A percentile compares a stretch with the other conserved stretches of the same genome.
phyloP scores from a whole-genome alignment of 2,888 invertebrate genomes.

The Volucella inanis region DNA sequence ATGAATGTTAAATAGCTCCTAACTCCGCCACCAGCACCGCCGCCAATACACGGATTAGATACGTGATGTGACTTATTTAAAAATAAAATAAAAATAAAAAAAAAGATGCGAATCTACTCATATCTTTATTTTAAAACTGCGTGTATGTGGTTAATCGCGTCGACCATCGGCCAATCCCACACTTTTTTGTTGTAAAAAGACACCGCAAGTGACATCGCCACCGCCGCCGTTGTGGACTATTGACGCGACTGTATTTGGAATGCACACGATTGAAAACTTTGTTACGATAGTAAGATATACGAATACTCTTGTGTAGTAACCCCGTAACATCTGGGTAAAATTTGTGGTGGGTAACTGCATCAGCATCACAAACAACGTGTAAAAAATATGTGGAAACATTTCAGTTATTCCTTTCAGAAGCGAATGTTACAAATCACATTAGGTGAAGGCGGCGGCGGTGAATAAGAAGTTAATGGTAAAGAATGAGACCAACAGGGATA shows the following conservation, averaged over 20 bases:
- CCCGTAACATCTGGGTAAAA: constrained; percentile 29
- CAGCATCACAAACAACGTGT: neutral
- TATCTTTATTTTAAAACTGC: constrained; percentile 6
- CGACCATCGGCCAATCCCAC: constrained; percentile 64
- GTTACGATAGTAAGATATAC: constrained; percentile 48
- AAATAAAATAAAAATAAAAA: too few species aligned
- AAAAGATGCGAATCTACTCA: constrained; percentile 42
- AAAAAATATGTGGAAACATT: constrained; percentile 46
- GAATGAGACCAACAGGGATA: neutral
- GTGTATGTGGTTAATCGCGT: constrained; percentile 51
- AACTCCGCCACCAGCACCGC: constrained; percentile 4
- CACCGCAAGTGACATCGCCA: constrained; percentile 24
- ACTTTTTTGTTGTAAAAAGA: constrained; percentile 51
- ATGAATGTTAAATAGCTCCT: constrained; percentile 68
- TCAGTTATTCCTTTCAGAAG: constrained; percentile 50
- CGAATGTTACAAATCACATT: constrained; percentile 50
- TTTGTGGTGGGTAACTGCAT: neutral
- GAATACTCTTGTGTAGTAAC: constrained; percentile 47
- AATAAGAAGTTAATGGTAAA: constrained; percentile 9
- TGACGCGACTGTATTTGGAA: constrained; percentile 54
- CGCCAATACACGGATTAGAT: constrained; percentile 68
- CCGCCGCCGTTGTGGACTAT: constrained; percentile 36
- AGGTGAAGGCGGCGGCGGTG: constrained; percentile 12
- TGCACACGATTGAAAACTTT: constrained; percentile 68
- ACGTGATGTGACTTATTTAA: constrained; percentile 66